Conservation (phyloP, 2,888 invertebrate species). For the Parnassius orleans region DNA sequence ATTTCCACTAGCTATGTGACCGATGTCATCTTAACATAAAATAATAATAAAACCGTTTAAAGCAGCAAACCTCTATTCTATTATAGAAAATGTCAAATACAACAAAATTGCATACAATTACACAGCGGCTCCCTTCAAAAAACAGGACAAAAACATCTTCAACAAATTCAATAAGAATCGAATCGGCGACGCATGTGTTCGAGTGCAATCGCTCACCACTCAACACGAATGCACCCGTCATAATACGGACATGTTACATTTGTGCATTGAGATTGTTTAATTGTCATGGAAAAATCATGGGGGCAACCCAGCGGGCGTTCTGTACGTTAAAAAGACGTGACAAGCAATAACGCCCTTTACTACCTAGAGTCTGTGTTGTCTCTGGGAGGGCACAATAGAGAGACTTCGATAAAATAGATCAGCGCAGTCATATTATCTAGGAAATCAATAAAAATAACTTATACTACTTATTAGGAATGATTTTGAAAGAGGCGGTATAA, state of each 20-base stretch:
- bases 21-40: too few relatives aligned
- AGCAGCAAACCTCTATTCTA: constrained; percentile 1
- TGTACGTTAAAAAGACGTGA: constrained; percentile 16
- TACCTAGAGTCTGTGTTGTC: constrained; percentile 8
- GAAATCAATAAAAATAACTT: too few relatives aligned
- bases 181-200: constrained; percentile 70
- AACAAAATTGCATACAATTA: constrained; percentile 26
- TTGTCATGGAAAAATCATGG: constrained; percentile 66
- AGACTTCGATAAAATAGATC: too few relatives aligned
- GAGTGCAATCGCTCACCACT: constrained; percentile 53
- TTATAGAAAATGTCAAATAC: constrained; percentile 3
- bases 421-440: too few relatives aligned
- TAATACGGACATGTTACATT: constrained; percentile 54
- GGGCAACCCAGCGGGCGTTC: constrained; percentile 47
- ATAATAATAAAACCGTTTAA: neutral
- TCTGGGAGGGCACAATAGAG: constrained; percentile 10
- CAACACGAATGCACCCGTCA: constrained; percentile 60
- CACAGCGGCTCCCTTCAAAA: constrained; percentile 13
- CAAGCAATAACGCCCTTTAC: neutral
- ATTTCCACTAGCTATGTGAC: too few relatives aligned
- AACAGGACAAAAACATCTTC: constrained; percentile 57
- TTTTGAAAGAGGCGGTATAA: too few relatives aligned
- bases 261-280: constrained; percentile 56
- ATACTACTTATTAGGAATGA: too few relatives aligned
- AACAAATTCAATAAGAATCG: constrained; percentile 69